Evolutionary conservation across 2,797 vertebrate species (phyloP), one percentile per base, ranked within the genome.

Genomic region (Galagoides demidoff): DNA sequence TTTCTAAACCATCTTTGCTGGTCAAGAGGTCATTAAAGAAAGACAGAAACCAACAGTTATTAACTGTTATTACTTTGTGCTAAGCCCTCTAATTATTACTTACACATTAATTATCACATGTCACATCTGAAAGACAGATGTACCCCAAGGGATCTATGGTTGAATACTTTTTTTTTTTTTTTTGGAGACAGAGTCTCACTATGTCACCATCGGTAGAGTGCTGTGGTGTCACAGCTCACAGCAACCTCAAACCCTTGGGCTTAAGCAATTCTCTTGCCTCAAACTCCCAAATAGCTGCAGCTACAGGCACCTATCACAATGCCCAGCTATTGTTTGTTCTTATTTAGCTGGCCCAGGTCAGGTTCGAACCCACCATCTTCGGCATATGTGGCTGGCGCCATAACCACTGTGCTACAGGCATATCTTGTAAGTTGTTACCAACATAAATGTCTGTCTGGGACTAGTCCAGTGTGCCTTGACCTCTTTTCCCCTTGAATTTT

Each of bases 81-180:
- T 86, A 94, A 81, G 34, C 25, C 71, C 27, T 91, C 71, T 66
- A 43, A 49, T 59, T 94, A 31, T 22, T 73, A 45, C 57, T 93
- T 85, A 85, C 34, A 39, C 37, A 81, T 81, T 90, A 87, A 88
- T 90, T 93, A 82, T 94, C 64, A 83, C 63, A 57, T 31, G 52
- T 43, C 78, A 92, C 68, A 68, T 83, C 49, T 39, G 66, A 93
- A 94, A 95, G 90, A 89, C 63, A 55, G 57, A 59, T 79, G 55
- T 27, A 89, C 4, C 0, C 78, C 12, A 83, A 77, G 9, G 23
- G 39, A 37, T 45, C 3, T 43, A 34, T 59, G 64, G 83, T n/a
- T 90, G 73, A 79, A 84, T 55, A 3, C 14, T 93, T 71, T 63
- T 43, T 43, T 39, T 39, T 39, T 39, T 39, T 39, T 39, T 39